Evolutionary conservation across 2,888 invertebrate genomes (phyloP).

Genomic region (Scaptomyza polygonia): DNA sequence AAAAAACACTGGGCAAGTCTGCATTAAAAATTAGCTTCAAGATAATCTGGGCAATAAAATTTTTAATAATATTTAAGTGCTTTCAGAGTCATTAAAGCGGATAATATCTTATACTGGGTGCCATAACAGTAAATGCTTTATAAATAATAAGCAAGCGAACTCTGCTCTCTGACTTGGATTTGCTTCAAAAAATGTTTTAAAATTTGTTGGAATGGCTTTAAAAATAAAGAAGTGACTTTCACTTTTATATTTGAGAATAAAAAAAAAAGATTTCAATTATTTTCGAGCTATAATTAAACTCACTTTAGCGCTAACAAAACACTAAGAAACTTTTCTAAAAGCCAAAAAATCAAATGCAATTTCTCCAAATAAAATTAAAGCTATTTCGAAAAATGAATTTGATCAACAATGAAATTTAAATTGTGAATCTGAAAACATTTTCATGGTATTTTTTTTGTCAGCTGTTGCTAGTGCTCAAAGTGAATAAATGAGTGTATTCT

Average conservation of each 20-base stretch:
- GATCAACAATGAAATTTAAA: too few relatives aligned
- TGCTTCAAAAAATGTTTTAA: too few relatives aligned
- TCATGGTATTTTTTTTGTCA: too few relatives aligned
- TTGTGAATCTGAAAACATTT: too few relatives aligned
- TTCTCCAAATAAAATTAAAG: background rate
- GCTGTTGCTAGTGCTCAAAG: background rate
- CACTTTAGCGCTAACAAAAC: background rate
- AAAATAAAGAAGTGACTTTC: background rate
- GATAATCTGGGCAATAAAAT: slow-evolving; percentile 24
- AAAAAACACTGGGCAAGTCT: background rate
- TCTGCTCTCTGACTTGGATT: background rate
- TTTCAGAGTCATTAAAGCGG: slow-evolving; percentile 11
- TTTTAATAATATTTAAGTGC: slow-evolving; percentile 25
- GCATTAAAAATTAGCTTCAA: background rate
- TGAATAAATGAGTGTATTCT: slow-evolving; percentile 13
- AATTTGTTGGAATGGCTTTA: background rate
- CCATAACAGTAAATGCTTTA: slow-evolving; percentile 6
- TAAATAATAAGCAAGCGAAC: slow-evolving; percentile 3
- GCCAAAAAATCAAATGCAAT: background rate
- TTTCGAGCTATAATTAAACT: background rate
- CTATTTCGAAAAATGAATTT: background rate
- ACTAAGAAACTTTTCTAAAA: background rate
- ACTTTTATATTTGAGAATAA: background rate
- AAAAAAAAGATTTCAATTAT: background rate
- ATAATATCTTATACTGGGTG: slow-evolving; percentile 7